These are phyloP conservation scores for Pantherophis guttatus DNA, from an alignment of 2,113 vertebrate genomes.

Conservation along the genomic window DNA sequence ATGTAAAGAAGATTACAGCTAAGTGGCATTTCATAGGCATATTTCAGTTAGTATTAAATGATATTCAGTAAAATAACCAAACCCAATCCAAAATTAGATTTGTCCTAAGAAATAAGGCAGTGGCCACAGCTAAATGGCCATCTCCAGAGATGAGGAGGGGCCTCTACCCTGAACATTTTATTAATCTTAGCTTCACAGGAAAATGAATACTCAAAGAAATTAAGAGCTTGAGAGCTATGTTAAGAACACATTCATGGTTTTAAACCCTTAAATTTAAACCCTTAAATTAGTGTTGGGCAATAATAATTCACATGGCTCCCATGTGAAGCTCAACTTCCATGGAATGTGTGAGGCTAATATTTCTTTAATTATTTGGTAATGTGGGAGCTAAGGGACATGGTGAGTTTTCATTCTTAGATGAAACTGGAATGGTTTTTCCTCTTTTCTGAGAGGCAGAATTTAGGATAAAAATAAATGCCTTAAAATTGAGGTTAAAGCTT, in stretches of 20 bases:
- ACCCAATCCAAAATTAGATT: neutral
- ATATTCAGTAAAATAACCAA: no score
- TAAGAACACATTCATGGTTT: neutral
- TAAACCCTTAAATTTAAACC: neutral
- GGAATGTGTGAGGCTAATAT: neutral
- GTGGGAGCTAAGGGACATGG: neutral
- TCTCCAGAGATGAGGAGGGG: neutral
- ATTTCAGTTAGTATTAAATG: neutral
- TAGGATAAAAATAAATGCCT: neutral
- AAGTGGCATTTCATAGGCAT: neutral
- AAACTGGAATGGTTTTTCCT: neutral
- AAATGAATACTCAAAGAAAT: neutral
- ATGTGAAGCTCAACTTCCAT: neutral
- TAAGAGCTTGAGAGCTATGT: neutral
- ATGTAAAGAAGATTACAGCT: neutral
- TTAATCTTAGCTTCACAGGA: neutral
- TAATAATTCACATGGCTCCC: neutral
- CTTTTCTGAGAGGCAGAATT: neutral
- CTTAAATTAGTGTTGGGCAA: neutral
- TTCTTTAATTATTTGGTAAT: neutral
- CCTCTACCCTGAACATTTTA: neutral
- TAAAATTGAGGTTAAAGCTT: neutral
- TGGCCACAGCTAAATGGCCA: neutral
- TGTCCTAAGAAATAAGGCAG: neutral
- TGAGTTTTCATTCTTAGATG: neutral